Conservation (phyloP, 2,113 vertebrate species). For the Nesoenas mayeri region DNA sequence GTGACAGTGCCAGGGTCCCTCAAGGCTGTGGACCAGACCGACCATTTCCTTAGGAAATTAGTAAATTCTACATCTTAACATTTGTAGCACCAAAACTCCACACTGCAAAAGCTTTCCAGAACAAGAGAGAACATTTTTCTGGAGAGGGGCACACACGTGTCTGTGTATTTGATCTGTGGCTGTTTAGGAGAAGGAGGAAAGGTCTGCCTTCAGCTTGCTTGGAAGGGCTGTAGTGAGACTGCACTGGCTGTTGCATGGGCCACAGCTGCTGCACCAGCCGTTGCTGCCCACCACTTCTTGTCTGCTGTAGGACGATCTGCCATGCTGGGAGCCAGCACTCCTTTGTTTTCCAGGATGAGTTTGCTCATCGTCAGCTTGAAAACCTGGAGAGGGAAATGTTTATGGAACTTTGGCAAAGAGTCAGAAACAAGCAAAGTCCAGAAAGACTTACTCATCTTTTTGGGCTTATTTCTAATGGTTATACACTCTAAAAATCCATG, state of each 20-base stretch:
- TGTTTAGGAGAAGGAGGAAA: not conserved
- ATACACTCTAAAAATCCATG: not conserved
- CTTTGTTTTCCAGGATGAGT: not conserved
- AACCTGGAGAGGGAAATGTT: not conserved
- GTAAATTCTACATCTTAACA: not conserved
- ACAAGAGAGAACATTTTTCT: not conserved
- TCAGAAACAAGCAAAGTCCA: not conserved
- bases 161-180: not conserved
- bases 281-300: not conserved
- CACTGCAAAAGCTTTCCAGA: not conserved
- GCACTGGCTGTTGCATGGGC: not conserved
- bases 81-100: not conserved
- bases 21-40: not conserved
- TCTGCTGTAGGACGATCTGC: not conserved
- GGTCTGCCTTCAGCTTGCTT: not conserved
- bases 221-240: not conserved
- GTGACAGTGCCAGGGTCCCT: not conserved
- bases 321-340: fast-evolving
- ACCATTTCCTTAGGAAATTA: not conserved
- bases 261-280: fast-evolving
- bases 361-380: not conserved
- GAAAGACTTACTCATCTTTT: not conserved
- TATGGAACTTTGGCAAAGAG: not conserved
- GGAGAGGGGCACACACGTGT: not conserved
- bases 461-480: not conserved